Percentiles rank a stretch among this genome's conserved stretches.
phyloP scores from a whole-genome alignment of 1,140 invertebrate species.

The Drosophila hydei region DNA sequence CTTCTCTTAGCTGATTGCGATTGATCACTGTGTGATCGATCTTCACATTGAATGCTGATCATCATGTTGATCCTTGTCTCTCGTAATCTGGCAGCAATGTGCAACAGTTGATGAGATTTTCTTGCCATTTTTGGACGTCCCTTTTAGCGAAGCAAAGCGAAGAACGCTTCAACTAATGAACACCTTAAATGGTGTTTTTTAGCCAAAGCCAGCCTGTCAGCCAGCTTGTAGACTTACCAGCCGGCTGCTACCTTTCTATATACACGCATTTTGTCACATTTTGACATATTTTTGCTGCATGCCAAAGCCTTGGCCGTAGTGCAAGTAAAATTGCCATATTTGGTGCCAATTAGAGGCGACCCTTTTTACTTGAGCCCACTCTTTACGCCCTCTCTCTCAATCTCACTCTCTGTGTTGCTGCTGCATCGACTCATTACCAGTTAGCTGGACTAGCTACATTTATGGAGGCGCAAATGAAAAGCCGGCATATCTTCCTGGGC shows the following conservation, averaged over 20 bases:
- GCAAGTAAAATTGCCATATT: slow-evolving; percentile 60
- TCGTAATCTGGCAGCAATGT: slow-evolving; percentile 60
- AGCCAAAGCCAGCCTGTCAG: not conserved
- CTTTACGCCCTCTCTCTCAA: slow-evolving; percentile 3
- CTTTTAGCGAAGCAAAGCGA: slow-evolving; percentile 40
- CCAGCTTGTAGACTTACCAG: slow-evolving; percentile 58
- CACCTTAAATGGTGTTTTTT: slow-evolving; percentile 71
- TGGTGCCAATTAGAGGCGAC: slow-evolving; percentile 74
- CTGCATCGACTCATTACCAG: slow-evolving; percentile 37
- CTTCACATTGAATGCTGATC: slow-evolving; percentile 30
- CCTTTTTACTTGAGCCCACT: slow-evolving; percentile 68
- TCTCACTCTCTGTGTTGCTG: not conserved
- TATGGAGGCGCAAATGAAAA: slow-evolving; percentile 73
- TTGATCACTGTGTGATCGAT: slow-evolving; percentile 60
- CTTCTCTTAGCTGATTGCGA: slow-evolving; percentile 26
- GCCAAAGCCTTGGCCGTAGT: slow-evolving; percentile 50
- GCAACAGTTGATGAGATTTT: slow-evolving; percentile 71
- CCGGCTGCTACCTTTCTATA: slow-evolving; percentile 27
- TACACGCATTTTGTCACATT: slow-evolving; percentile 83
- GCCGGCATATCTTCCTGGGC: slow-evolving; percentile 56
- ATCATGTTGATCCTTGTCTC: slow-evolving; percentile 47
- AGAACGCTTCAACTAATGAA: slow-evolving; percentile 60
- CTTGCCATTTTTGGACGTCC: slow-evolving; percentile 72
- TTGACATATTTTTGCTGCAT: slow-evolving; percentile 73
- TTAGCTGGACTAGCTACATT: slow-evolving; percentile 50